Percentiles rank a stretch among this genome's conserved stretches.
Conservation (phyloP, 2,113 vertebrate species). For the Micronisus gabar region DNA sequence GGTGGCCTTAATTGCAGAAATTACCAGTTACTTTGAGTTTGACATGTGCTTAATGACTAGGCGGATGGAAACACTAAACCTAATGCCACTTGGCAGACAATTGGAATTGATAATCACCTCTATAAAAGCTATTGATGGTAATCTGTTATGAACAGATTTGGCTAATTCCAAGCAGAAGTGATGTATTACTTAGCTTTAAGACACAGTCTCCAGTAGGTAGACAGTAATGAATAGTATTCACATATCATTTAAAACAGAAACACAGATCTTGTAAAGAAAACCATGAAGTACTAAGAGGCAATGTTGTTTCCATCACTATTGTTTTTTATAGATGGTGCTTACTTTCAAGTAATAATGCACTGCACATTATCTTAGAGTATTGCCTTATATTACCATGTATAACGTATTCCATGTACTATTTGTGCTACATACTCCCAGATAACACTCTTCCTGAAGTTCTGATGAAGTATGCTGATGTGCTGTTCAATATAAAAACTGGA, state of each 20-base stretch:
- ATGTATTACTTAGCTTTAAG: neutral
- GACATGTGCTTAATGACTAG: constrained; percentile 78
- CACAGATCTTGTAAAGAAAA: neutral
- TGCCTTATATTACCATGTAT: accelerated
- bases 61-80: constrained; percentile 74
- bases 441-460: accelerated
- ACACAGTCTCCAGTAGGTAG: neutral
- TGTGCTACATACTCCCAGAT: neutral
- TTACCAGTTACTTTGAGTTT: constrained; percentile 74
- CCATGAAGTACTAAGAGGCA: neutral
- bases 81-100: constrained; percentile 70
- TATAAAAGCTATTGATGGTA: constrained; percentile 44
- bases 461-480: neutral
- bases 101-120: constrained; percentile 67
- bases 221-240: neutral
- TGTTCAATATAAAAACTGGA: neutral
- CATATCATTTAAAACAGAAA: neutral
- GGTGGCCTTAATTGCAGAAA: constrained; percentile 80
- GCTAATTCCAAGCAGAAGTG: constrained; percentile 54
- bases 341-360: neutral
- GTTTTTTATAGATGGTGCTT: neutral
- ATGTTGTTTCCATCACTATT: neutral
- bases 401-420: accelerated
- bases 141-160: constrained; percentile 35
- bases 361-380: neutral